Conservation (phyloP, 2,888 invertebrate species). For the Allacma fusca region DNA sequence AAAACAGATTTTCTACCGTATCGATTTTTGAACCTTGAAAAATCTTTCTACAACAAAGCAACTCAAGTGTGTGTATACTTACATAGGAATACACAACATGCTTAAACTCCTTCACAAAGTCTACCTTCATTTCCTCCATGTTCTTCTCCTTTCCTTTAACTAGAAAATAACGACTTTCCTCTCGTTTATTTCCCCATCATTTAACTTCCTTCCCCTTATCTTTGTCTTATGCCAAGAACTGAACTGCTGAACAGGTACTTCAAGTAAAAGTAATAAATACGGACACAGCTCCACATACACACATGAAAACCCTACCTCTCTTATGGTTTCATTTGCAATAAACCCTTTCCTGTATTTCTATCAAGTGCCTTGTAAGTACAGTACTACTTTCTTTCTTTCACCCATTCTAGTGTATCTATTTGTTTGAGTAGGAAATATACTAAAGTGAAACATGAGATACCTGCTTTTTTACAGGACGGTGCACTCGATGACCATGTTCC, state of each 20-base stretch:
- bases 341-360: too few relatives aligned
- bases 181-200: conserved; percentile 1
- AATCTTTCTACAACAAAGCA: background rate
- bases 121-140: background rate
- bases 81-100: background rate
- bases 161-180: background rate
- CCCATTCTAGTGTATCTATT: too few relatives aligned
- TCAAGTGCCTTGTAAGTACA: too few relatives aligned
- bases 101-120: too few relatives aligned
- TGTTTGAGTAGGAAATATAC: too few relatives aligned
- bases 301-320: too few relatives aligned
- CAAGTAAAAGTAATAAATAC: too few relatives aligned
- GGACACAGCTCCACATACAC: too few relatives aligned
- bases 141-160: background rate
- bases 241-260: too few relatives aligned
- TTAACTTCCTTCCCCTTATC: background rate
- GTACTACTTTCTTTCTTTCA: too few relatives aligned
- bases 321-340: too few relatives aligned
- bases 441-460: conserved; percentile 65
- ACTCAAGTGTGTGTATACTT: background rate
- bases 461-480: conserved; percentile 85
- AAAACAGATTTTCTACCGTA: conserved; percentile 33
- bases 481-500: conserved; percentile 81
- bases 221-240: too few relatives aligned
- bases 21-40: conserved; percentile 27